phyloP scores from a whole-genome alignment of 2,113 vertebrate genomes.

The Melanocharis versteri region DNA sequence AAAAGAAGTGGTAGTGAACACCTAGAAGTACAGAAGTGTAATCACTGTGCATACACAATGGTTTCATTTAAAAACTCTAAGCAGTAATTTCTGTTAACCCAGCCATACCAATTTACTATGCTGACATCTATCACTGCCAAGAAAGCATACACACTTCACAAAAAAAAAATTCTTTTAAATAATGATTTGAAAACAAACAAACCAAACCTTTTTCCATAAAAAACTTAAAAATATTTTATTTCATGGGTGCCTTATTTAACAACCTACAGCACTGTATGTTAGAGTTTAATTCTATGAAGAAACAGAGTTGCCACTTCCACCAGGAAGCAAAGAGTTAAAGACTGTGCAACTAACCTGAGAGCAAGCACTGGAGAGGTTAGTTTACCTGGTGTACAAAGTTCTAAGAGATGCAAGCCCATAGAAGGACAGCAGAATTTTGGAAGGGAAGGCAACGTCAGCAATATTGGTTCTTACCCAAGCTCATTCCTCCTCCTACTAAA shows the following conservation, averaged over 20 bases:
- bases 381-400: constrained; percentile 20
- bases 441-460: neutral
- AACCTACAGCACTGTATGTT: neutral
- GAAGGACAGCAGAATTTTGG: neutral
- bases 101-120: neutral
- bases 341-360: neutral
- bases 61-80: neutral
- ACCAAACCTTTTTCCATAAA: neutral
- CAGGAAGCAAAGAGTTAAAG: constrained; percentile 25
- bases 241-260: neutral
- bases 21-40: neutral
- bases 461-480: neutral
- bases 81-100: neutral
- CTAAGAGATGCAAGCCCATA: neutral
- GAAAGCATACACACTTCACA: neutral
- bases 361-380: neutral
- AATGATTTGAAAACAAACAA: neutral
- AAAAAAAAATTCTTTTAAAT: neutral
- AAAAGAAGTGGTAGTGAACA: neutral
- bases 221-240: neutral
- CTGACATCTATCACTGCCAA: neutral
- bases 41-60: neutral
- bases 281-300: neutral
- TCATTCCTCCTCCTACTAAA: neutral
- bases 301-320: neutral